Evolutionary conservation across 2,113 vertebrate species (phyloP).

Genomic region (Rhodinocichla rosea): DNA sequence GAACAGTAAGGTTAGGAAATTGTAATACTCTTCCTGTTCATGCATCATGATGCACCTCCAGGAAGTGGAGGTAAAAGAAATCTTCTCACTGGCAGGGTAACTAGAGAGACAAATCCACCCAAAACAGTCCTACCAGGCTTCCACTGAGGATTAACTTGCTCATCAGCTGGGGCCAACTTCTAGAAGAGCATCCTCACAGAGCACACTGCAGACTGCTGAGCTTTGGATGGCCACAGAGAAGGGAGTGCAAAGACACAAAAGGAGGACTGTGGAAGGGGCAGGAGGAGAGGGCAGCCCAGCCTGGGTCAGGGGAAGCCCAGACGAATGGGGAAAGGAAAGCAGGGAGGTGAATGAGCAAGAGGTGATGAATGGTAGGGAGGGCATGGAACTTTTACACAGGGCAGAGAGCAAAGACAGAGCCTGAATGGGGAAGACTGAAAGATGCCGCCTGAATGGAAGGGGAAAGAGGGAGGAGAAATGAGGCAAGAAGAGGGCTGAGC

Average conservation of each 20-base stretch:
- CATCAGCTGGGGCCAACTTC: background rate
- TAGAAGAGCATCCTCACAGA: slow-evolving; percentile 9
- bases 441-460: slow-evolving; percentile 2
- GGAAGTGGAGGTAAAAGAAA: background rate
- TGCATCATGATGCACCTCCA: background rate
- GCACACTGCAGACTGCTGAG: background rate
- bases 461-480: slow-evolving; percentile 25
- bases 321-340: slow-evolving; percentile 26
- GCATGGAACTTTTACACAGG: slow-evolving; percentile 28
- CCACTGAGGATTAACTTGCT: background rate
- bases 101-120: background rate
- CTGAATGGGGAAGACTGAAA: slow-evolving; percentile 48
- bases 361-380: slow-evolving; percentile 34
- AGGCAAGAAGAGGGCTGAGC: background rate
- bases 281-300: background rate
- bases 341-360: slow-evolving; percentile 34
- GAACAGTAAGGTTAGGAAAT: background rate
- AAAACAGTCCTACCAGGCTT: background rate
- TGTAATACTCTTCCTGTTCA: background rate
- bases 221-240: background rate
- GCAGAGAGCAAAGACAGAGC: slow-evolving; percentile 52
- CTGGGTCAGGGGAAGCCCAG: background rate
- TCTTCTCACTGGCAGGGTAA: slow-evolving; percentile 15
- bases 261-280: background rate
- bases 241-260: slow-evolving; percentile 19